Evolutionary conservation across 2,113 vertebrate genomes (phyloP), one percentile per base, ranked within the genome.

Genomic region (Melanotaenia duboulayi): DNA sequence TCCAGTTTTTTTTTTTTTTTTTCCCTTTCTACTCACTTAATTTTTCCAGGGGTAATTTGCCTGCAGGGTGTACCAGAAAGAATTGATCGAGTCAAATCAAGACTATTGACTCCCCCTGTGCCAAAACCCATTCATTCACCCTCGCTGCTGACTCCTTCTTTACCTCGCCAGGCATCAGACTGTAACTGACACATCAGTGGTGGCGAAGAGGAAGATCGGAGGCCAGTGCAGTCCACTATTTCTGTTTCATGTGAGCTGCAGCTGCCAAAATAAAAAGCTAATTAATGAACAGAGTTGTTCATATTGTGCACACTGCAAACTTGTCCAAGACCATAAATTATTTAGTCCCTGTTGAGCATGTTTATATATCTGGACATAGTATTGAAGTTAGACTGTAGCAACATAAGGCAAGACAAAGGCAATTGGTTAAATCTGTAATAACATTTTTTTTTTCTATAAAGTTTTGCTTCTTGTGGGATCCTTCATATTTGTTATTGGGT

Each of bases 1-100:
- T 61, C 11, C 55, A n/a, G 14, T 8, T 42, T 35, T 64, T 66
- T 8, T 42, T 35, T 64, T 66, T 52, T 22, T 14, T 68, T 58
- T 19, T 7, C 20, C 32, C n/a, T 4, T 68, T 78, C 44, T 16
- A 44, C 70, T 74, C 4, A 35, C 71, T 71, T 79, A 57, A 80
- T 85, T 78, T 68, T 62, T 78, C 63, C 58, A 1, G 60, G 39
- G 50, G 60, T 83, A 65, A 86, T 90, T 66, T 82, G 75, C 76
- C 72, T 78, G 71, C 35, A n/a, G 60, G 52, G 48, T 52, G 56
- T 55, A 44, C 66, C 25, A 4, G 40, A 56, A 65, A 71, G 66
- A 65, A 87, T 85, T 83, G 83, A 87, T 89, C 37, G 28, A 70
- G 74, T 78, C 79, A 60, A 70, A 85, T 88, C 82, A 74, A 68